phyloP scores from a whole-genome alignment of 2,113 vertebrate species.

The Megaceryle maxima region DNA sequence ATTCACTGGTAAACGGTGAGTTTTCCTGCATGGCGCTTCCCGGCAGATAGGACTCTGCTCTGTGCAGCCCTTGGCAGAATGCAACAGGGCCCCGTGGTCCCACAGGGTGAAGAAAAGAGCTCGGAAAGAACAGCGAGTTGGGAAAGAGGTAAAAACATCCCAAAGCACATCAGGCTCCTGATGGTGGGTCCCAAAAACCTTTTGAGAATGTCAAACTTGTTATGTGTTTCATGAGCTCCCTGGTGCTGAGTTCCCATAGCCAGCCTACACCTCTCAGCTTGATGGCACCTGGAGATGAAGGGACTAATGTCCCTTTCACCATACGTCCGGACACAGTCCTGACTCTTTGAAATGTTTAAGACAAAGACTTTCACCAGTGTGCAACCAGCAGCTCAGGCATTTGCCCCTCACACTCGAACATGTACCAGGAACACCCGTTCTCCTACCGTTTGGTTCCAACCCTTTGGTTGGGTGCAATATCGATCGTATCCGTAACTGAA shows the following conservation, averaged over 20 bases:
- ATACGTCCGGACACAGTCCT: neutral
- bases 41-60: neutral
- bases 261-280: neutral
- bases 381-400: neutral
- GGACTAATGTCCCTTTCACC: neutral
- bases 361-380: neutral
- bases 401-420: fast-evolving
- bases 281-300: neutral
- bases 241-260: neutral
- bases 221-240: neutral
- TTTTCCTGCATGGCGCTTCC: neutral
- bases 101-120: fast-evolving
- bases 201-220: neutral
- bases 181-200: neutral
- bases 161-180: neutral
- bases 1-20: neutral
- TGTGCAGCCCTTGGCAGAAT: neutral
- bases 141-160: neutral
- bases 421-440: neutral
- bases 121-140: neutral
- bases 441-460: conserved; percentile 95
- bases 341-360: fast-evolving
- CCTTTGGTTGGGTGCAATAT: conserved; percentile 96
- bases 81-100: neutral
- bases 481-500: conserved; percentile 94